A percentile compares a stretch with the other conserved stretches of the same genome.
Conservation (phyloP, 2,797 vertebrate genomes). For the Poeciliopsis paucimaculata region DNA sequence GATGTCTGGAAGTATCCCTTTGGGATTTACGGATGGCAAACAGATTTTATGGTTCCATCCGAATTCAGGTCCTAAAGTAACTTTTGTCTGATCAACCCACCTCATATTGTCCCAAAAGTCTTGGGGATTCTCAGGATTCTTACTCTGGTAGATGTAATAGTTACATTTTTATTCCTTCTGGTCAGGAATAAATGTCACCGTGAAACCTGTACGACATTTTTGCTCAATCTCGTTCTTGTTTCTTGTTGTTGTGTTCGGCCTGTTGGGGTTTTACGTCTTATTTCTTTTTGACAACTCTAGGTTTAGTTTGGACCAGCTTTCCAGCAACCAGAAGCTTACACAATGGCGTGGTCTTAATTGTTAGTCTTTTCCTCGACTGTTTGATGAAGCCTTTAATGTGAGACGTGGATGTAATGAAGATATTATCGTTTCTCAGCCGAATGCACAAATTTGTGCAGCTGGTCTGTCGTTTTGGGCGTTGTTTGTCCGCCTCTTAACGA, state of each 20-base stretch:
- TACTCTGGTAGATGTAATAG: not conserved
- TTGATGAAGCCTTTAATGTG: not conserved
- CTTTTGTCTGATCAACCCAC: not conserved
- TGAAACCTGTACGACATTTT: not conserved
- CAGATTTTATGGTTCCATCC: not conserved
- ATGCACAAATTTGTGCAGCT: not conserved
- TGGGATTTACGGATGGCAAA: not conserved
- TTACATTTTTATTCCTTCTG: not conserved
- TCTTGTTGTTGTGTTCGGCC: not conserved
- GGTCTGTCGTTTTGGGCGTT: not conserved
- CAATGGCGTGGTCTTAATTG: not conserved
- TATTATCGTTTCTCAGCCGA: slow-evolving; percentile 5
- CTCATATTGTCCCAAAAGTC: not conserved
- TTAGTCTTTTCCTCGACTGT: not conserved
- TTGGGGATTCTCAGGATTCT: not conserved
- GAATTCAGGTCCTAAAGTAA: not conserved
- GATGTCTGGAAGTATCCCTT: not conserved
- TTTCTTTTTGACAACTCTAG: not conserved
- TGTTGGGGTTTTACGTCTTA: not conserved
- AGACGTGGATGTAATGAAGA: not conserved
- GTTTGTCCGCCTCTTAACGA: slow-evolving; percentile 2
- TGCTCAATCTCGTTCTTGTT: not conserved
- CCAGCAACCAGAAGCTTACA: not conserved
- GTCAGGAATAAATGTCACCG: not conserved
- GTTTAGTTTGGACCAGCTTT: not conserved